Percentiles rank a stretch among this genome's conserved stretches.
phyloP scores from a whole-genome alignment of 1,140 invertebrate species.

The Belonocnema kinseyi region DNA sequence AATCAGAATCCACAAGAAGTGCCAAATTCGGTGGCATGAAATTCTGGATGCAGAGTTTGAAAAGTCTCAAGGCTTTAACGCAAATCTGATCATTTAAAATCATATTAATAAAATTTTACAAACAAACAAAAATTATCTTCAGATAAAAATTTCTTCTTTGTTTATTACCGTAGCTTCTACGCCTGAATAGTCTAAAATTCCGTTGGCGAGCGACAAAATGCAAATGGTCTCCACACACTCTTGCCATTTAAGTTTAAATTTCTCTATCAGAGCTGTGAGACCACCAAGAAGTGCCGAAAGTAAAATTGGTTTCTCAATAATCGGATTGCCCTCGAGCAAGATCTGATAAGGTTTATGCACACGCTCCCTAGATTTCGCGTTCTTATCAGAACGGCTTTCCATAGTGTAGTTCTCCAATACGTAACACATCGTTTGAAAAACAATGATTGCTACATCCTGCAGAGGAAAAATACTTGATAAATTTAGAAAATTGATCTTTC shows the following conservation, averaged over 20 bases:
- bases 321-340: slow-evolving; percentile 63
- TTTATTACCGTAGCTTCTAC: slow-evolving; percentile 74
- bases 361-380: slow-evolving; percentile 34
- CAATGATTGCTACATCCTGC: slow-evolving; percentile 81
- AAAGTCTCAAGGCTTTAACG: slow-evolving; percentile 81
- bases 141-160: not conserved
- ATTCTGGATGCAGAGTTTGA: slow-evolving; percentile 82
- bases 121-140: slow-evolving; percentile 33
- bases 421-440: slow-evolving; percentile 83
- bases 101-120: slow-evolving; percentile 6
- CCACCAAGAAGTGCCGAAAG: slow-evolving; percentile 79
- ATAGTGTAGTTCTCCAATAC: slow-evolving; percentile 77
- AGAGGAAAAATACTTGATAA: slow-evolving; percentile 34
- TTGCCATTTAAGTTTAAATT: slow-evolving; percentile 84
- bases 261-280: slow-evolving; percentile 79
- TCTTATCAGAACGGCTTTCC: slow-evolving; percentile 11
- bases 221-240: slow-evolving; percentile 83
- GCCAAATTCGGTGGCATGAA: slow-evolving; percentile 86
- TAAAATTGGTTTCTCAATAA: slow-evolving; percentile 72
- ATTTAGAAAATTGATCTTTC: slow-evolving; percentile 45
- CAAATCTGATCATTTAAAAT: slow-evolving; percentile 75
- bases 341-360: slow-evolving; percentile 41
- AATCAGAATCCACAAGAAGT: slow-evolving; percentile 81
- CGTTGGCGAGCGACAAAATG: slow-evolving; percentile 75
- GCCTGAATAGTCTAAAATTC: slow-evolving; percentile 76